A percentile compares a stretch with the other conserved stretches of the same genome.
These are phyloP conservation scores for Ceratina australensis DNA, from an alignment of 1,140 invertebrate genomes.

Conservation along the genomic window DNA sequence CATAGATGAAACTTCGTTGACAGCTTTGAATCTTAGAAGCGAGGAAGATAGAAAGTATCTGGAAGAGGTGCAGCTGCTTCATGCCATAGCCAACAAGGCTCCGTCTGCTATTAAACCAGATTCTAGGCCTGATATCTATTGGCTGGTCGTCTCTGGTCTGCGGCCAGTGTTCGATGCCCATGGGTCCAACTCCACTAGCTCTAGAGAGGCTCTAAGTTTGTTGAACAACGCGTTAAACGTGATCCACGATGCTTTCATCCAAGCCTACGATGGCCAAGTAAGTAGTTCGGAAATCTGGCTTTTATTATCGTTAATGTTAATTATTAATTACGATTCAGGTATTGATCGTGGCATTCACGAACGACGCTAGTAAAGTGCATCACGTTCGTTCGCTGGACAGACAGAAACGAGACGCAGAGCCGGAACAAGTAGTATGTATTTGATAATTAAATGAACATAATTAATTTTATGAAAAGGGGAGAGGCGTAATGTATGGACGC, in stretches of 20 bases:
- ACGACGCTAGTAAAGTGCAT: constrained; percentile 82
- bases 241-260: constrained; percentile 82
- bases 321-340: constrained; percentile 62
- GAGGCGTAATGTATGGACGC: no score
- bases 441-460: constrained; percentile 19
- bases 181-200: constrained; percentile 83
- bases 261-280: constrained; percentile 85
- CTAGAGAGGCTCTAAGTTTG: constrained; percentile 84
- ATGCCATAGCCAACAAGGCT: constrained; percentile 82
- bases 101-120: constrained; percentile 79
- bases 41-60: constrained; percentile 85
- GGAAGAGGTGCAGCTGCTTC: constrained; percentile 83
- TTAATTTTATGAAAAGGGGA: no score
- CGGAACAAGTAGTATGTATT: constrained; percentile 38
- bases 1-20: constrained; percentile 68
- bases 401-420: constrained; percentile 47
- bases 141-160: constrained; percentile 83
- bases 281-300: no score
- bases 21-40: constrained; percentile 65
- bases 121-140: constrained; percentile 84
- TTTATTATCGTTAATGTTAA: neutral
- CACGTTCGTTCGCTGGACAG: constrained; percentile 66
- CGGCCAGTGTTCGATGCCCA: constrained; percentile 83
- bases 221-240: constrained; percentile 81
- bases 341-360: constrained; percentile 83